Evolutionary conservation across 2,888 invertebrate genomes (phyloP), one percentile per base, ranked within the genome.

Genomic region (Drosophila subquinaria): DNA sequence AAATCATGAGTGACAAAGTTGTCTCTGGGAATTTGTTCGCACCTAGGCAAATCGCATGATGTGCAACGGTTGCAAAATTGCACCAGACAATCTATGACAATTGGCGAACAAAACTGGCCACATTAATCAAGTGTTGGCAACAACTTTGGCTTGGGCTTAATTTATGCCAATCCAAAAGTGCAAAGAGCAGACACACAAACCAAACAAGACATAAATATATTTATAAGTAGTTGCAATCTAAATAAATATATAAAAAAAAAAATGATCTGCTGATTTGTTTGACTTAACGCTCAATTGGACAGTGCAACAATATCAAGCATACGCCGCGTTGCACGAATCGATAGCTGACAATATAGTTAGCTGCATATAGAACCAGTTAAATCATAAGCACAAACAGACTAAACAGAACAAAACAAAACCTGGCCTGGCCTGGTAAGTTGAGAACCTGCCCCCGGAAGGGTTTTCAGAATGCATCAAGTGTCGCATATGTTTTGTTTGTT

Each of bases 361-460:
- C 42, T 51, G 55, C 40, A 55, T 74, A 17, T 60, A 66, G 55
- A 79, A 79, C 76, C 71, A 60, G 79, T 79, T 75, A 57, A 45
- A 45, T 52, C 64, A 27, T 43, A 40, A 43, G 17, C 51, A 27
- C 57, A 57, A 63, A 69, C 66, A 13, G 8, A 30, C 69, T 66
- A 70, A 13, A 30, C 57, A 50, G 60, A 69, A 65, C 69, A 66
- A 70, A 13, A 55, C 51, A 33, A 64, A 30, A 62, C 20, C 20
- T 20, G 20, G 20, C 55, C 45, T 23, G 61, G 59, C 69, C 62
- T 51, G 51, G 75, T 75, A 81, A 77, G 60, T 48, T 60, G 78
- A 77, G 74, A 90, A 88, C 85, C 78, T 89, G 89, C 81, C 88
- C 88, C 88, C 89, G 89, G 90, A 90, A 89, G 86, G 90, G 86